Percentiles rank a stretch among this genome's conserved stretches.
Conservation (phyloP, 1,140 invertebrate genomes). For the Rhizoglyphus robini region DNA sequence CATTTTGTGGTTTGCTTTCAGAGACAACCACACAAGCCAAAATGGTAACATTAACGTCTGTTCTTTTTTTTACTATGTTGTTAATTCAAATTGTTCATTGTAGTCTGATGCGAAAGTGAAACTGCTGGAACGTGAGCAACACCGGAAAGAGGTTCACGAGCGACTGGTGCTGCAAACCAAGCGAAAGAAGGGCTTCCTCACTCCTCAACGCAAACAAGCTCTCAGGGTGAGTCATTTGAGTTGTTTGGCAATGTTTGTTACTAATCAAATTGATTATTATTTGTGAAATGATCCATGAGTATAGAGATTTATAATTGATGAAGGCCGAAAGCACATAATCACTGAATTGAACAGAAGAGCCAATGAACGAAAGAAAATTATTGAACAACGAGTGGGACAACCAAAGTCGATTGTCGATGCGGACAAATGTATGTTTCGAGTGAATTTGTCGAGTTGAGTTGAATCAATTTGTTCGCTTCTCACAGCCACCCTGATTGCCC, state of each 20-base stretch:
- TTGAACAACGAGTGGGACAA: conserved; percentile 2
- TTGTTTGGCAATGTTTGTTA: neutral
- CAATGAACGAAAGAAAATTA: conserved; percentile 4
- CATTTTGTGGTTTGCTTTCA: too few species aligned
- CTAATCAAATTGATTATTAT: neutral
- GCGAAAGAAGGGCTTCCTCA: conserved; percentile 98
- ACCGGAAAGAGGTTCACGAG: too few species aligned
- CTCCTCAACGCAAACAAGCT: conserved; percentile 92
- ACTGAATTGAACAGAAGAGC: conserved; percentile 12
- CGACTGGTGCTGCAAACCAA: too few species aligned
- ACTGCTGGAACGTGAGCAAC: too few species aligned
- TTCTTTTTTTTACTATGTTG: too few species aligned
- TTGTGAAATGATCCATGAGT: conserved; percentile 14
- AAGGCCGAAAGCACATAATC: too few species aligned
- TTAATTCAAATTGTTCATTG: too few species aligned
- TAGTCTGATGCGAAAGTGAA: too few species aligned
- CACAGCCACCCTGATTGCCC: conserved; percentile 15
- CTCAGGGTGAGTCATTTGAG: conserved; percentile 52
- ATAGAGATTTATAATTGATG: too few species aligned
- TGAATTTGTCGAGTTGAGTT: neutral
- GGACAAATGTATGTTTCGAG: conserved; percentile 7
- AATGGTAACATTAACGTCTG: too few species aligned
- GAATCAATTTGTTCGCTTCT: neutral
- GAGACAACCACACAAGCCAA: too few species aligned
- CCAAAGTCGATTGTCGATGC: neutral